Conservation (phyloP, 2,888 invertebrate genomes). For the Empis stercorea region DNA sequence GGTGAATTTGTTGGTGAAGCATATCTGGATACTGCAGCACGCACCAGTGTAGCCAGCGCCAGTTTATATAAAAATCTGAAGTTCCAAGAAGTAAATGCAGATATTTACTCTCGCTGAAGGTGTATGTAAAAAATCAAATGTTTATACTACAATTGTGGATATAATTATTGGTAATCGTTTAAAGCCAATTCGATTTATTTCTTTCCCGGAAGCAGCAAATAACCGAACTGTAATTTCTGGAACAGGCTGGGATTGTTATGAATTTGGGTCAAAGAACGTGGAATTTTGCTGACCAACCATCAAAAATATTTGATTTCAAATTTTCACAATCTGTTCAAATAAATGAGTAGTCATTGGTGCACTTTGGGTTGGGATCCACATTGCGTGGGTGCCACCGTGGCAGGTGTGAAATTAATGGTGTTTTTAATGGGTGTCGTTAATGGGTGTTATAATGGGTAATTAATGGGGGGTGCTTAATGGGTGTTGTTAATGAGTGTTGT, state of each 20-base stretch:
- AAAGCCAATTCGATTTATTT: conserved; percentile 2
- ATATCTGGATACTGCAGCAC: conserved; percentile 7
- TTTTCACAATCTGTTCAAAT: neutral
- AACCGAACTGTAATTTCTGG: conserved; percentile 6
- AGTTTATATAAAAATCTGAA: neutral
- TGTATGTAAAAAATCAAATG: neutral
- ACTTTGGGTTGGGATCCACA: too few relatives aligned
- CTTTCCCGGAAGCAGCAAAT: conserved; percentile 1
- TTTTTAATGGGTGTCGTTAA: too few relatives aligned
- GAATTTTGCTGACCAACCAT: neutral
- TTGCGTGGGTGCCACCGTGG: too few relatives aligned
- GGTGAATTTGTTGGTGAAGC: conserved; percentile 5
- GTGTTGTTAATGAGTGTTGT: too few relatives aligned
- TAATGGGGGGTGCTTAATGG: too few relatives aligned
- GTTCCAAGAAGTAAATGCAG: neutral
- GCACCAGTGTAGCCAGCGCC: conserved; percentile 6
- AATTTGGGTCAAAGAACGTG: neutral
- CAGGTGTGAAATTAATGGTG: too few relatives aligned
- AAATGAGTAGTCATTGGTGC: too few relatives aligned
- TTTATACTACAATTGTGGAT: neutral
- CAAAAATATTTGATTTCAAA: neutral
- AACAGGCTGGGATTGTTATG: neutral
- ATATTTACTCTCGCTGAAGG: conserved; percentile 4
- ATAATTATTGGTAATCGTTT: conserved; percentile 7
- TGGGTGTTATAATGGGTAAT: too few relatives aligned